Evolutionary conservation across 2,113 vertebrate species (phyloP).

Genomic region (Poeciliopsis prolifica): DNA sequence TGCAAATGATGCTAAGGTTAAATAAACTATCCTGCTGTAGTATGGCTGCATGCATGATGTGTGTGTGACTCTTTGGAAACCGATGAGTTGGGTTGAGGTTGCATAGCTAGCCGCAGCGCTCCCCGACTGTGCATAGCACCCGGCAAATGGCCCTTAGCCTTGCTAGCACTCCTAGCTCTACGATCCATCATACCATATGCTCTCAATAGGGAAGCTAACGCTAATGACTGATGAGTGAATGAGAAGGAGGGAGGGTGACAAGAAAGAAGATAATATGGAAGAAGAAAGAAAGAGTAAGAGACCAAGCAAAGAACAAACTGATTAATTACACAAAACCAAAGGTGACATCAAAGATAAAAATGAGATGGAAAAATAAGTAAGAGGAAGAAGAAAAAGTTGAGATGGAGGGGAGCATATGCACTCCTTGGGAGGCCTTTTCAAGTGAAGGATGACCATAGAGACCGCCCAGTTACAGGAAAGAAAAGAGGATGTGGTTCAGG

Average conservation of each 20-base stretch:
- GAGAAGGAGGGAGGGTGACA: constrained; percentile 33
- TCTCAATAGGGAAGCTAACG: constrained; percentile 84
- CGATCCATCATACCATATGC: constrained; percentile 87
- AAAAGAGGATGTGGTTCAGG: constrained; percentile 14
- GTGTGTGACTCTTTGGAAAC: constrained; percentile 66
- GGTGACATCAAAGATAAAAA: background rate
- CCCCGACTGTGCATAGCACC: constrained; percentile 74
- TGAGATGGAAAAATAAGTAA: constrained; percentile 27
- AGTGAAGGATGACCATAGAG: constrained; percentile 68
- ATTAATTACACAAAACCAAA: constrained; percentile 26
- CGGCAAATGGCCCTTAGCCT: constrained; percentile 86
- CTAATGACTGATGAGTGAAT: constrained; percentile 83
- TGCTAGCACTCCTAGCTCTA: constrained; percentile 80
- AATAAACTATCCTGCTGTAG: constrained; percentile 76
- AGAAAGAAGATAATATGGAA: constrained; percentile 10
- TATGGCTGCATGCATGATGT: constrained; percentile 58
- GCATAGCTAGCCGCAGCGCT: constrained; percentile 65
- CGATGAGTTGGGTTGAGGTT: constrained; percentile 76
- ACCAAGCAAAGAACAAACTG: constrained; percentile 18
- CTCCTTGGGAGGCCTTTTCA: constrained; percentile 45
- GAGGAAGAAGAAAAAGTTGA: constrained; percentile 25
- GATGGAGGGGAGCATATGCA: constrained; percentile 55
- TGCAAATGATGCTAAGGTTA: constrained; percentile 78
- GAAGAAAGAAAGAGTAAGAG: constrained; percentile 21
- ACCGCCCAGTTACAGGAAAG: constrained; percentile 34